A percentile compares a stretch with the other conserved stretches of the same genome.
Evolutionary conservation across 1,140 invertebrate species (phyloP).

Genomic region (Leptinotarsa defecta): DNA sequence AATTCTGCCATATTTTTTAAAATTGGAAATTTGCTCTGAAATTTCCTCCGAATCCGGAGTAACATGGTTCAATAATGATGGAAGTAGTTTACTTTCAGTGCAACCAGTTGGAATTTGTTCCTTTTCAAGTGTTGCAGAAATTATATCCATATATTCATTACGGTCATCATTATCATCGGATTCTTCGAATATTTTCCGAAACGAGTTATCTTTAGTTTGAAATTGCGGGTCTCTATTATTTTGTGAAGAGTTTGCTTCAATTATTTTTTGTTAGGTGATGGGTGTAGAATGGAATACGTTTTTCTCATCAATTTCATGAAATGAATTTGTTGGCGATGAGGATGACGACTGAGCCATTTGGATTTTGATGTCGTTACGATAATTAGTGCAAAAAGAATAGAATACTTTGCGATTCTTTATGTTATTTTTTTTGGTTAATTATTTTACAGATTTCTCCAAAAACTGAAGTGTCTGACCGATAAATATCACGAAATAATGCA

Average conservation of each 20-base stretch:
- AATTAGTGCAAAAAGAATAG: not conserved
- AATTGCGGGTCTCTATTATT: not conserved
- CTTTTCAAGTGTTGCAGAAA: not conserved
- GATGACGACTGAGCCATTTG: not conserved
- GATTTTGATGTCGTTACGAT: not conserved
- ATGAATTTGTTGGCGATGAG: no score
- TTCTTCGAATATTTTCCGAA: not conserved
- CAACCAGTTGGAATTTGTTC: not conserved
- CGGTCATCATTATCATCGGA: not conserved
- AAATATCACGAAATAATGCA: not conserved
- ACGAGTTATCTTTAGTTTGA: not conserved
- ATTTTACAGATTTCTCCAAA: not conserved
- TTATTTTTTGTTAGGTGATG: not conserved
- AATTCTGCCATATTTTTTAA: not conserved
- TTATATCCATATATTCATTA: no score
- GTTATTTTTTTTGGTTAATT: not conserved
- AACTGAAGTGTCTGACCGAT: not conserved
- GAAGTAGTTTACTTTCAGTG: not conserved
- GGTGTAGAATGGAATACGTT: not conserved
- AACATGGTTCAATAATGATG: not conserved
- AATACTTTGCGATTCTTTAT: not conserved
- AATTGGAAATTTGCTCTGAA: not conserved
- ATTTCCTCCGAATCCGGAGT: constrained; percentile 10
- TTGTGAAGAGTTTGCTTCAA: not conserved
- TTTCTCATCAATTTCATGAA: not conserved